Evolutionary conservation across 2,113 vertebrate genomes (phyloP).

Genomic region (Pontoporia blainvillei): DNA sequence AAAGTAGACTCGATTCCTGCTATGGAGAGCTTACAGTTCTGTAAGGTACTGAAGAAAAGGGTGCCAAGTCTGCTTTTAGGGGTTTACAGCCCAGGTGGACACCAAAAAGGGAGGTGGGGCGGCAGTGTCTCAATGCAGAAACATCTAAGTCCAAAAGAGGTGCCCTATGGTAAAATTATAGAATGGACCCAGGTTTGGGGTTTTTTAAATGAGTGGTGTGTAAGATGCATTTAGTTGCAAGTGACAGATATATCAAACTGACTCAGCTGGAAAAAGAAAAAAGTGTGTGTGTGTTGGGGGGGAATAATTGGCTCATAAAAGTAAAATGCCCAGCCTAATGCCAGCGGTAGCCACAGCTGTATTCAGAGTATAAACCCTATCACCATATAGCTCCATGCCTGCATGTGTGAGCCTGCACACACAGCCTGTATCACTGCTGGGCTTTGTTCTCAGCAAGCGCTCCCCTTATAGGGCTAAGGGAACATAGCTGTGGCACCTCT

Average conservation of each 20-base stretch:
- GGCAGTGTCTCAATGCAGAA: background rate
- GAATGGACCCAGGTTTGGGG: background rate
- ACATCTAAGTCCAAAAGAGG: background rate
- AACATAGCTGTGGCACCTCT: background rate
- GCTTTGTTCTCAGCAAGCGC: background rate
- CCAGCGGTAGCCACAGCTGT: background rate
- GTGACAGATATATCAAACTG: background rate
- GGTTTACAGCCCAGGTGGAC: background rate
- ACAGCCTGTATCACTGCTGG: background rate
- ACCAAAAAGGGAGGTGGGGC: background rate
- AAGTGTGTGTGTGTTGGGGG: rapidly evolving
- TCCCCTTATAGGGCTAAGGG: background rate
- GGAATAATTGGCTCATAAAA: background rate
- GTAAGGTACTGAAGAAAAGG: background rate
- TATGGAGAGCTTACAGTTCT: background rate
- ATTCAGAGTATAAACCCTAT: background rate
- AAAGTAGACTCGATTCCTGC: background rate
- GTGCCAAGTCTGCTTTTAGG: background rate
- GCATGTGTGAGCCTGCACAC: background rate
- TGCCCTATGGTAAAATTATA: background rate
- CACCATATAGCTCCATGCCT: too few relatives aligned
- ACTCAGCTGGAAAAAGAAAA: background rate
- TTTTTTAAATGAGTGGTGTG: background rate
- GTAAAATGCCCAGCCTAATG: background rate
- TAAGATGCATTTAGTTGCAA: background rate